A percentile compares a stretch with the other conserved stretches of the same genome.
These are phyloP conservation scores for Lomographa bimaculata DNA, from an alignment of 2,888 invertebrate genomes.

Conservation along the genomic window DNA sequence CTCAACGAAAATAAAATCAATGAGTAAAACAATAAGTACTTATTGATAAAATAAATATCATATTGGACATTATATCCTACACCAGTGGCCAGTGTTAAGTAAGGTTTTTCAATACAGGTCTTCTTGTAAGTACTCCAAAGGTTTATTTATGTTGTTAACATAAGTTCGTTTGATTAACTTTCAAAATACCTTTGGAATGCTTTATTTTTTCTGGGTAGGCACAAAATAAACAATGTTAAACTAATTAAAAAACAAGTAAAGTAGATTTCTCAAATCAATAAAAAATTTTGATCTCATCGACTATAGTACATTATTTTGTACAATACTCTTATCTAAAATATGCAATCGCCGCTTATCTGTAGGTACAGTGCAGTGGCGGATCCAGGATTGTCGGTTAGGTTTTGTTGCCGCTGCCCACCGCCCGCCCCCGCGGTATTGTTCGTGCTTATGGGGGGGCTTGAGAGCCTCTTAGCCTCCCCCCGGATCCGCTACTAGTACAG, in stretches of 20 bases:
- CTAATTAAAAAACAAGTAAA: conserved; percentile 1
- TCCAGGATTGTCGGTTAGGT: too few species aligned
- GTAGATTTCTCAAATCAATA: too few species aligned
- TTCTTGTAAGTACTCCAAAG: conserved; percentile 23
- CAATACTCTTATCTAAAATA: too few species aligned
- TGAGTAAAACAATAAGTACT: conserved; percentile 22
- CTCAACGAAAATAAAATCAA: conserved; percentile 27
- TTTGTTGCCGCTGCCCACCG: too few species aligned
- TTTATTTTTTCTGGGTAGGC: conserved; percentile 12
- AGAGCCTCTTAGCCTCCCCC: too few species aligned
- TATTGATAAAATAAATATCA: conserved; percentile 13
- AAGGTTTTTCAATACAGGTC: too few species aligned
- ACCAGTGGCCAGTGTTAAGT: too few species aligned
- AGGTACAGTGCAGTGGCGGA: too few species aligned
- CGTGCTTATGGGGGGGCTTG: too few species aligned
- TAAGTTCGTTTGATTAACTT: conserved; percentile 2
- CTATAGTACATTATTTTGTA: conserved; percentile 14
- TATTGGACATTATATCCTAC: not conserved
- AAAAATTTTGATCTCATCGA: conserved; percentile 2
- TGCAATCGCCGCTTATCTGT: too few species aligned
- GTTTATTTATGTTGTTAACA: conserved; percentile 7
- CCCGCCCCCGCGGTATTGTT: too few species aligned
- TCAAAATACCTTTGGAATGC: conserved; percentile 21
- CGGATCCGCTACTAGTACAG: too few species aligned
- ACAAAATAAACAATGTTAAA: conserved; percentile 3